Conservation (phyloP, 2,888 invertebrate species). For the Diadegma fenestrale region DNA sequence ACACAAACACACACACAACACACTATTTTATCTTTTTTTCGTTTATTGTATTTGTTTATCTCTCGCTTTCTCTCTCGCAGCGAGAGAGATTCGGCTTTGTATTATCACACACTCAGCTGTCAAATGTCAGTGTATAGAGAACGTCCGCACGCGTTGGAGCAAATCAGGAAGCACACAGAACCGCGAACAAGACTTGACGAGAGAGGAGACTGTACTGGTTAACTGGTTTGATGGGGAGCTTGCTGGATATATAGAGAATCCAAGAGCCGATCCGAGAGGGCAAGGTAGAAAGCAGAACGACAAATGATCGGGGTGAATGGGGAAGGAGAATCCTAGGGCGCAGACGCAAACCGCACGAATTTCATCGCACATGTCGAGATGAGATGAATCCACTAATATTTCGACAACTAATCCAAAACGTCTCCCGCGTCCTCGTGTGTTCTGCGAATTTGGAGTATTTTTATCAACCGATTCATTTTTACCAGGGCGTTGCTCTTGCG, state of each 20-base stretch:
- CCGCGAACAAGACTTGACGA: constrained; percentile 33
- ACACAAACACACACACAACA: background rate
- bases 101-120: constrained; percentile 67
- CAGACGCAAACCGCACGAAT: constrained; percentile 32
- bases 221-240: constrained; percentile 20
- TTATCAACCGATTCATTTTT: background rate
- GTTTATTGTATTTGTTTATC: constrained; percentile 10
- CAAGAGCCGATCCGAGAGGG: constrained; percentile 45
- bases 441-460: background rate
- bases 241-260: constrained; percentile 55
- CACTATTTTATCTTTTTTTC: background rate
- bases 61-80: constrained; percentile 9
- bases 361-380: background rate
- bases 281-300: constrained; percentile 62
- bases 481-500: background rate
- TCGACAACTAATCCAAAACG: background rate
- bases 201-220: constrained; percentile 52
- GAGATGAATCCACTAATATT: background rate
- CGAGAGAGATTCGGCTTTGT: constrained; percentile 10
- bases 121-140: constrained; percentile 65
- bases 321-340: constrained; percentile 58
- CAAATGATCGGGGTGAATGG: constrained; percentile 52
- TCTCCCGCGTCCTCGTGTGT: background rate
- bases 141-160: constrained; percentile 31
- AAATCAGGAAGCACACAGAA: constrained; percentile 27